Evolutionary conservation across 1,140 invertebrate genomes (phyloP), one percentile per base, ranked within the genome.

Genomic region (Chionoecetes opilio): DNA sequence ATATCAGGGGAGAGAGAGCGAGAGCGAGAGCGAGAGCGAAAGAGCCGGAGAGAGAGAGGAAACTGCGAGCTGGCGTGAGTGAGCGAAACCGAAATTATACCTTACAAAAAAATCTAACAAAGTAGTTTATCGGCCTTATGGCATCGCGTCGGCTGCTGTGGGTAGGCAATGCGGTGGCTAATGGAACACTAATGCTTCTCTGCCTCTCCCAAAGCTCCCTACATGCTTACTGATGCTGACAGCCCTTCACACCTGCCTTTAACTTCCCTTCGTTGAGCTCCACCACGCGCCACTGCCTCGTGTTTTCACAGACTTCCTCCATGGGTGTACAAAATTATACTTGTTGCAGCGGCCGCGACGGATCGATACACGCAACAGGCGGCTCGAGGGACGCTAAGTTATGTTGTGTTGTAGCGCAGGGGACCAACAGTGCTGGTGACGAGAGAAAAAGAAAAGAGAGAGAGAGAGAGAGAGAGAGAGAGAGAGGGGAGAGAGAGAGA

Each of bases 401-500:
- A 75, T n/a, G n/a, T n/a, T n/a, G 63, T 75, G 63, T 6, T 26
- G 63, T 26, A 75, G n/a, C 21, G 63, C 63, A 26, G 21, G 63
- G 63, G n/a, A 26, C 63, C 63, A 75, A 75, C 63, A 75, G 63
- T 75, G 63, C 63, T n/a, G n/a, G n/a, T n/a, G n/a, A n/a, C n/a
- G n/a, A n/a, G n/a, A n/a, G n/a, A n/a, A n/a, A n/a, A n/a, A n/a
- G n/a, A n/a, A n/a, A n/a, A n/a, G 63, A 75, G 63, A 75, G 63
- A 75, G 63, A 75, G 63, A 75, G 63, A 75, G 63, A 75, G 63
- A 75, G 63, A 75, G 63, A 75, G 63, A 75, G 63, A 75, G 63
- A 75, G 63, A 75, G 63, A 75, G n/a, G n/a, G n/a, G 63, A 75
- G 63, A 75, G 63, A 75, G 63, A 75, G 63, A 75, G 63, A 75